Evolutionary conservation across 2,888 invertebrate genomes (phyloP).

Genomic region (Gastrophysa polygoni): DNA sequence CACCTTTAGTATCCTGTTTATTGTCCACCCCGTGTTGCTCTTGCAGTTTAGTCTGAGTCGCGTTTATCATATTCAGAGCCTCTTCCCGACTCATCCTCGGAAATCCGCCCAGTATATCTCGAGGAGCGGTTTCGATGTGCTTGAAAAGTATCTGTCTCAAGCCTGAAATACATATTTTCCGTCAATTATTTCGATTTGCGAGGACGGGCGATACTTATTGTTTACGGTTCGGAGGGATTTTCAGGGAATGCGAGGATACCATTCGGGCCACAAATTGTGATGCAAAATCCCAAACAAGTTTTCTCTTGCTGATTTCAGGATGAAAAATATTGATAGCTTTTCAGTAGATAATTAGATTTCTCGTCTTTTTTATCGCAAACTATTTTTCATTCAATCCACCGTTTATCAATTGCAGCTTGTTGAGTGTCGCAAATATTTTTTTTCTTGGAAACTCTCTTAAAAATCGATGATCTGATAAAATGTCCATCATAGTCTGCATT

Average conservation of each 20-base stretch:
- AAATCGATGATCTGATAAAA: too few species aligned
- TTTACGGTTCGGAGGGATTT: slow-evolving; percentile 5
- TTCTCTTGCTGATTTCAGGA: too few species aligned
- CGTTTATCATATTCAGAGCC: slow-evolving; percentile 63
- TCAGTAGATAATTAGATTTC: too few species aligned
- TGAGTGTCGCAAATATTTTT: too few species aligned
- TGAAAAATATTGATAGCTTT: too few species aligned
- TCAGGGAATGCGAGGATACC: neutral
- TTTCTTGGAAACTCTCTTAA: too few species aligned
- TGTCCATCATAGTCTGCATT: too few species aligned
- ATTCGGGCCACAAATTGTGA: too few species aligned
- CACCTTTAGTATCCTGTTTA: slow-evolving; percentile 41
- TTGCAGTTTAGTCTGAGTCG: slow-evolving; percentile 60
- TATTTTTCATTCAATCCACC: too few species aligned
- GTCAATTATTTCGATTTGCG: neutral
- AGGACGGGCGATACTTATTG: slow-evolving; percentile 3
- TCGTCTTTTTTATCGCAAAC: too few species aligned
- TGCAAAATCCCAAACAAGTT: too few species aligned
- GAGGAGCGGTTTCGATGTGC: slow-evolving; percentile 89
- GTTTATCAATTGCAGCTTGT: too few species aligned
- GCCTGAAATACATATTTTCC: slow-evolving; percentile 39
- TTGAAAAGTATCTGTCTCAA: slow-evolving; percentile 60
- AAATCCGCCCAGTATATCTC: slow-evolving; percentile 90
- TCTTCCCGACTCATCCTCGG: slow-evolving; percentile 81
- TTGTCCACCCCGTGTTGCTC: slow-evolving; percentile 52